Conservation (phyloP, 1,140 invertebrate species). For the Harpegnathos saltator region DNA sequence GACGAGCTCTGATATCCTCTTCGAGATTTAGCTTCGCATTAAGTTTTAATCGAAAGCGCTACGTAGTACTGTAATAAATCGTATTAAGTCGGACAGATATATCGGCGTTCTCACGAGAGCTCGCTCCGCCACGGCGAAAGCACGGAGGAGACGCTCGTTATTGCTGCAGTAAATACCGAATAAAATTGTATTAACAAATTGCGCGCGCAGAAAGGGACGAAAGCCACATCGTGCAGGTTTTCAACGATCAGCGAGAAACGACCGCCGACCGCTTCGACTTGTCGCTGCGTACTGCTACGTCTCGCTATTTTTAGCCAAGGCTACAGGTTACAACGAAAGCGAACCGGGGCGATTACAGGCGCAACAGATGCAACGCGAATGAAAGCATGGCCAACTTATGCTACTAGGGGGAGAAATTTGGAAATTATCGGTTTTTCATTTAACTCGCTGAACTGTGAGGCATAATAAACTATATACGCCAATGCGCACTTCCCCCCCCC, state of each 20-base stretch:
- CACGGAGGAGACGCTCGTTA: too few relatives aligned
- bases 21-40: neutral
- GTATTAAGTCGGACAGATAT: neutral
- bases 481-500: slow-evolving; percentile 45
- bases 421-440: slow-evolving; percentile 69
- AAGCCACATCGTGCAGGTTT: neutral
- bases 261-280: neutral
- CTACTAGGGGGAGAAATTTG: slow-evolving; percentile 65
- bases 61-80: neutral
- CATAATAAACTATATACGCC: slow-evolving; percentile 65
- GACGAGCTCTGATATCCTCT: neutral
- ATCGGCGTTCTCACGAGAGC: neutral
- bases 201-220: neutral
- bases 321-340: neutral
- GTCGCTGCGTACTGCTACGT: neutral
- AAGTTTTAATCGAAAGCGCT: too few relatives aligned
- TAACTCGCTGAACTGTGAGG: slow-evolving; percentile 63
- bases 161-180: too few relatives aligned
- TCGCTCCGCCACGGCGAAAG: neutral
- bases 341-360: neutral
- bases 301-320: slow-evolving; percentile 14
- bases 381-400: neutral
- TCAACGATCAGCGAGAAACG: neutral
- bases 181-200: too few relatives aligned
- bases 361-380: neutral